These are phyloP conservation scores for Pelusios castaneus DNA, from an alignment of 2,113 vertebrate species.

Conservation along the genomic window DNA sequence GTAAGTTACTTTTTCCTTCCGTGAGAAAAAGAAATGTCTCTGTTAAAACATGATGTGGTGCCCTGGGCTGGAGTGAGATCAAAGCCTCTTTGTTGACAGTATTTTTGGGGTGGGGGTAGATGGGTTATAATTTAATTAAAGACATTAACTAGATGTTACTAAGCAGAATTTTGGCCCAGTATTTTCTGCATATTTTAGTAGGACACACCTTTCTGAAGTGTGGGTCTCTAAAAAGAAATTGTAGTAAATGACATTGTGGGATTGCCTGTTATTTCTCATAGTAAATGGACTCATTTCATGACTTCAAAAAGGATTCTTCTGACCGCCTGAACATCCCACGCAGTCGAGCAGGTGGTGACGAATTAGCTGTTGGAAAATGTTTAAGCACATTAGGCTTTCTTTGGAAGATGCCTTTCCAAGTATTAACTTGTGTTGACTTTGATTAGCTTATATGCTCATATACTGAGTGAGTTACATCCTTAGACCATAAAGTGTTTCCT, in stretches of 20 bases:
- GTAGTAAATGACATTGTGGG: neutral
- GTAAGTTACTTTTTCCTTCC: neutral
- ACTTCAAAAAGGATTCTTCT: neutral
- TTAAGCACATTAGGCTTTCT: neutral
- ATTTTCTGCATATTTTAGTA: neutral
- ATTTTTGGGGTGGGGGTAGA: neutral
- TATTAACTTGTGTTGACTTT: neutral
- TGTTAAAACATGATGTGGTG: neutral
- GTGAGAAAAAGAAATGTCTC: neutral
- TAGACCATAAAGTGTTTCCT: neutral
- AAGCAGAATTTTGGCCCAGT: rapidly evolving
- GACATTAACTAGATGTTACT: neutral
- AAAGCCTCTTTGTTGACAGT: neutral
- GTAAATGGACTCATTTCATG: neutral
- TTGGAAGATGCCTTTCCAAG: rapidly evolving
- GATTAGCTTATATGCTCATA: neutral
- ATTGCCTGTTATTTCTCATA: neutral
- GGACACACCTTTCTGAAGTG: neutral
- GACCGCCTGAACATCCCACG: neutral
- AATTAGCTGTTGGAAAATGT: neutral
- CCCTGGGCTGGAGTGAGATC: neutral
- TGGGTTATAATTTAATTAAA: neutral
- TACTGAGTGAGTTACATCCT: neutral
- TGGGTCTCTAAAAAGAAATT: neutral
- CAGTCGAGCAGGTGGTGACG: neutral